Base-by-base conservation (phyloP, 1,140 invertebrate species). In the Pomacea maculata region DNA sequence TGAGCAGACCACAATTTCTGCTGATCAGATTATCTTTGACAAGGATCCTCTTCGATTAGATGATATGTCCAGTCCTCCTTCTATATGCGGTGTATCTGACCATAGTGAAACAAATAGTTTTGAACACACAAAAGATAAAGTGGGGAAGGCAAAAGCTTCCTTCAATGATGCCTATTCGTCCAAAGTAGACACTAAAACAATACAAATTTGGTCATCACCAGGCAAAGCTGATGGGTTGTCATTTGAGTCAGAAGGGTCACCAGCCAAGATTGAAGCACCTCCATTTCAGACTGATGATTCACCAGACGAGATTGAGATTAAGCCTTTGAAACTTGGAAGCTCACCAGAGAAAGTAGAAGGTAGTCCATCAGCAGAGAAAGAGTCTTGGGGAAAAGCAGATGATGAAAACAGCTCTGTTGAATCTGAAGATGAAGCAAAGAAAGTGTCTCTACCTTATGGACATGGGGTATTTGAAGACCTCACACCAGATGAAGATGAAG, bases 271-370 rank as follows among this genome's bases (percentile, higher is more conserved):
- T 78, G 77, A 78, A 71, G 77, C 77, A 55, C 77, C 77, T 15
- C 77, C 77, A 25, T 78, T 78, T 78, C 77, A 68, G 67, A 78
- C 63, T 29, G 77, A 78, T 57, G 77, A 78, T 34, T 78, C 77
- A 14, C 77, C 67, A 25, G 77, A 78, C 70, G 77, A 54, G 52
- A 45, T 71, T 9, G 67, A 67, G 45, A 67, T 78, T 9, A 54
- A 65, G 21, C 77, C 77, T 57, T 54, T 78, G 9, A 77, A 45
- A 45, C 34, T 77, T 21, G 75, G 75, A 5, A 67, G 29, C 54
- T 77, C 75, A 52, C 75, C 75, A 0, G 61, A 8, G 5, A 77
- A 67, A 15, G 75, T 67, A 21, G 75, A 77, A 17, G 54, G 19
- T 0, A 25, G 63, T 67, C 77, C 55, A 9, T 55, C 73, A 14